Percentiles rank a stretch among this genome's conserved stretches.
phyloP scores from a whole-genome alignment of 2,888 invertebrate species.

The Ophion ellenae region DNA sequence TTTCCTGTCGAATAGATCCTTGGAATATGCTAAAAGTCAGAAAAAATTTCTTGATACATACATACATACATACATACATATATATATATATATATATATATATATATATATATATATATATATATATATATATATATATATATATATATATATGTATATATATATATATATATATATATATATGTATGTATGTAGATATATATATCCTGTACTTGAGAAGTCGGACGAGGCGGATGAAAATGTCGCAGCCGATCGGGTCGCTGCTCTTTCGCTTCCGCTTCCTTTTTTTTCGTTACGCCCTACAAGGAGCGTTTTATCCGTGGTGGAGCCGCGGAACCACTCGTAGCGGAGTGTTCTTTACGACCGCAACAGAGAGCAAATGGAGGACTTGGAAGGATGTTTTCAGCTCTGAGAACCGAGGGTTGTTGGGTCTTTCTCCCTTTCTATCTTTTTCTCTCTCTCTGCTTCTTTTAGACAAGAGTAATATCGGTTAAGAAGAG shows the following conservation, averaged over 20 bases:
- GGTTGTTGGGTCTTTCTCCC: neutral
- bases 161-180: too few species aligned
- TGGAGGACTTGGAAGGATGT: neutral
- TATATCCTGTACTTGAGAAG: too few species aligned
- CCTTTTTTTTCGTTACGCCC: neutral
- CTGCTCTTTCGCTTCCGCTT: conserved; percentile 13
- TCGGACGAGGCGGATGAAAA: neutral
- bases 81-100: too few species aligned
- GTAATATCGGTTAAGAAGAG: conserved; percentile 42
- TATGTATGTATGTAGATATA: too few species aligned
- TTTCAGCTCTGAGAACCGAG: conserved; percentile 25
- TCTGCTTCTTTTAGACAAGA: conserved; percentile 47
- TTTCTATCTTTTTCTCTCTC: neutral
- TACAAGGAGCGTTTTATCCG: conserved; percentile 44
- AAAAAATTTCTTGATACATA: too few species aligned
- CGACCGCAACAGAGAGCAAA: conserved; percentile 6
- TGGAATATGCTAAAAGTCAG: too few species aligned
- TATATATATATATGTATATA: too few species aligned
- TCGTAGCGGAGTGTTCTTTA: conserved; percentile 56
- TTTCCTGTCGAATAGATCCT: too few species aligned
- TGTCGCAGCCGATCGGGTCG: conserved; percentile 18
- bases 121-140: too few species aligned
- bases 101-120: too few species aligned
- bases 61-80: too few species aligned
- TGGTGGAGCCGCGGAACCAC: conserved; percentile 3